Evolutionary conservation across 2,797 vertebrate species (phyloP), one percentile per base, ranked within the genome.

Genomic region (Acipenser transmontanus): DNA sequence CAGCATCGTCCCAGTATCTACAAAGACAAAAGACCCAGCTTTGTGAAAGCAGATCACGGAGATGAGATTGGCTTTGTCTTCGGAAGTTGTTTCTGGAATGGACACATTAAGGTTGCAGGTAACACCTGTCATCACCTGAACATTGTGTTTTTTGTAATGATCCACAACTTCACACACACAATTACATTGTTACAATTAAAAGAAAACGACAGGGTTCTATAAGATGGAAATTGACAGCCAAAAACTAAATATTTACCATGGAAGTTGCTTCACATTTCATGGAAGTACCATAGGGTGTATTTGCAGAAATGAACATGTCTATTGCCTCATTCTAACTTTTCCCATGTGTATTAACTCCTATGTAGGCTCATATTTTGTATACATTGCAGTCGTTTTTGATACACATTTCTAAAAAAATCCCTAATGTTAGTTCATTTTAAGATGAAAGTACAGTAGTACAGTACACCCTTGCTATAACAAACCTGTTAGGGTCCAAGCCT

Each of bases 51-150:
- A 6, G 94, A 97, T 72, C 95, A 97, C 1, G 60, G 6, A 1
- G 90, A 91, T 61, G 94, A 97, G 50, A 0, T 96, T 1, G 49
- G 78, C 11, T 83, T 86, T 63, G 87, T 94, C 56, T 87, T 95
- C 2, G 94, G 94, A 70, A 57, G 61, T 1, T 91, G 91, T 0
- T 93, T 91, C 67, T 78, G 82, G 66, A 84, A 84, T 0, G 66
- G 70, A 1, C 81, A 90, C 8, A 0, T 81, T 17, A 77, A 5
- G 63, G 1, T 84, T 13, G 0, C 1, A 0, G 66, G 88, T 88
- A 78, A 75, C 12, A 14, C 47, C 12, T 52, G 17, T 17, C 17
- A 17, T 17, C 17, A 1, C 17, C 17, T 17, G 17, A 17, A 17
- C 17, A 17, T 17, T 17, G 17, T 17, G 17, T 17, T 17, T 17